Conservation (phyloP, 2,113 vertebrate species). For the Chaenogobius annularis region DNA sequence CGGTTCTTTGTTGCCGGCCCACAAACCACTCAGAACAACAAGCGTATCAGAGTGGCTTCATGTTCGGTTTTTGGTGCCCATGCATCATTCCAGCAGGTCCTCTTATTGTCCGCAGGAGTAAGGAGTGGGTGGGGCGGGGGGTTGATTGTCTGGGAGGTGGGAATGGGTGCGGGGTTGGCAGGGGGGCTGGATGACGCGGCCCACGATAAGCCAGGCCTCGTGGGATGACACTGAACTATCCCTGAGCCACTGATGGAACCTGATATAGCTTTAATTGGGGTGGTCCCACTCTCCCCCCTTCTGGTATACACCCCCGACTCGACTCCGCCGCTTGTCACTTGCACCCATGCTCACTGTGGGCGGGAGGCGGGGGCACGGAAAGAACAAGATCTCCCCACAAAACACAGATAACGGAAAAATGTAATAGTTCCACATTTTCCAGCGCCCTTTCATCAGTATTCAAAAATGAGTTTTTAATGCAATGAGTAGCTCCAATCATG, state of each 20-base stretch:
- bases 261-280: constrained; percentile 77
- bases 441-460: constrained; percentile 99
- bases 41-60: too few species aligned
- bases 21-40: too few species aligned
- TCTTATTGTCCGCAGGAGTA: constrained; percentile 25
- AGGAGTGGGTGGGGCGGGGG: too few species aligned
- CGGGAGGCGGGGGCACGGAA: constrained; percentile 2
- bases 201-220: constrained; percentile 60
- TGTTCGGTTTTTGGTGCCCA: too few species aligned
- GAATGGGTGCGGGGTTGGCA: neutral
- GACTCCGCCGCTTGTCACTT: constrained; percentile 50
- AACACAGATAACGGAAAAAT: constrained; percentile 85
- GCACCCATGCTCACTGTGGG: constrained; percentile 63
- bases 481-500: constrained; percentile 99
- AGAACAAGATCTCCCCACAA: constrained; percentile 64
- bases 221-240: constrained; percentile 67
- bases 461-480: constrained; percentile 99
- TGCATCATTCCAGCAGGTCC: constrained; percentile 30
- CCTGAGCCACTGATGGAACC: constrained; percentile 65
- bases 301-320: constrained; percentile 33
- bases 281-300: constrained; percentile 61
- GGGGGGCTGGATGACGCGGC: constrained; percentile 35
- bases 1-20: too few species aligned
- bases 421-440: constrained; percentile 99
- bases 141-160: neutral